Conservation (phyloP, 2,797 vertebrate genomes). For the Arrhamphus sclerolepis region DNA sequence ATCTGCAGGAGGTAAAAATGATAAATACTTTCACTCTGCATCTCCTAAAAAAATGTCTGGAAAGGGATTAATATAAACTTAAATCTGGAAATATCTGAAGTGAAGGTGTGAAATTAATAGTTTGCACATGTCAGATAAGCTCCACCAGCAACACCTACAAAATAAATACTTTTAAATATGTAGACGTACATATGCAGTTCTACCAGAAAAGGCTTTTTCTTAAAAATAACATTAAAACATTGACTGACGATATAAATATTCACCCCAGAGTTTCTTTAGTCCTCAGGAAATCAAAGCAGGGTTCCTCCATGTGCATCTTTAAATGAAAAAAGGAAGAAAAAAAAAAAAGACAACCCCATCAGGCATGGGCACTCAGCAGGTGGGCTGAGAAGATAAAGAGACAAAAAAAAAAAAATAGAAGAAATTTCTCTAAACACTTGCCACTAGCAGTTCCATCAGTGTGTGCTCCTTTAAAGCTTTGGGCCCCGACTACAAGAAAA, state of each 20-base stretch:
- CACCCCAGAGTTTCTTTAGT: conserved; percentile 96
- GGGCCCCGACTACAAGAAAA: conserved; percentile 84
- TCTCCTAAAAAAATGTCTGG: neutral
- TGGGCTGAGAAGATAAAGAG: conserved; percentile 11
- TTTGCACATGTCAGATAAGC: neutral
- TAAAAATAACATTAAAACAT: neutral
- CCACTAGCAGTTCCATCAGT: conserved; percentile 95
- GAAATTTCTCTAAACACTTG: conserved; percentile 71
- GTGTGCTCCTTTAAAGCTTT: conserved; percentile 89
- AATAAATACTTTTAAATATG: no score
- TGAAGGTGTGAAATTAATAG: neutral
- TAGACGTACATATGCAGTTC: neutral
- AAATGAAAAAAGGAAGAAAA: conserved; percentile 27
- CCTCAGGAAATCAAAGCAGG: conserved; percentile 95
- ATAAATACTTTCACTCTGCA: no score
- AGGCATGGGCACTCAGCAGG: neutral
- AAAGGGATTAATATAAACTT: conserved; percentile 1
- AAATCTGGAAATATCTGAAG: conserved; percentile 4
- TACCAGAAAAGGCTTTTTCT: neutral
- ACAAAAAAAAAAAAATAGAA: conserved; percentile 14
- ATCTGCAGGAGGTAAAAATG: conserved; percentile 77
- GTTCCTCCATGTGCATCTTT: conserved; percentile 98
- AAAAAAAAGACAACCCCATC: conserved; percentile 1
- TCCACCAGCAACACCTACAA: no score
- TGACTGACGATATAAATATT: conserved; percentile 25